Percentiles rank a stretch among this genome's conserved stretches.
Conservation (phyloP, 1,140 invertebrate genomes). For the Pseudomyrmex concolor region DNA sequence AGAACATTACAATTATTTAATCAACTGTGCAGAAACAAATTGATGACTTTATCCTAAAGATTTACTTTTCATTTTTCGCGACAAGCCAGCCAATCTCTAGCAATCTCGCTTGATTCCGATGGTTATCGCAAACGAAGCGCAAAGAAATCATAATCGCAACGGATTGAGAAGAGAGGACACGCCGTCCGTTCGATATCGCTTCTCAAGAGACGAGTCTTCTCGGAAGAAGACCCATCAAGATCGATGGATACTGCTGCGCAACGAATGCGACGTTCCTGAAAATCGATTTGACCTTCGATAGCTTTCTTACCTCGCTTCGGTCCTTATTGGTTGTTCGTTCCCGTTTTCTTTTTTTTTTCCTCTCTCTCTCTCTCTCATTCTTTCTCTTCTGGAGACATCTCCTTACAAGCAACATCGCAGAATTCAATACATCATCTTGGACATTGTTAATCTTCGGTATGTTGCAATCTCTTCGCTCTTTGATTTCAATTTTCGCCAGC, state of each 20-base stretch:
- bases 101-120: background rate
- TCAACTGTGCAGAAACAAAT: too few species aligned
- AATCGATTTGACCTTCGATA: slow-evolving; percentile 51
- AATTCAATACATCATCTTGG: background rate
- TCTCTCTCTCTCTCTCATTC: background rate
- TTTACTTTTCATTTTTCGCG: background rate
- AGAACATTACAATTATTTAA: too few species aligned
- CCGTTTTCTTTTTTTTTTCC: background rate
- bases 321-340: background rate
- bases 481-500: background rate
- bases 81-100: background rate
- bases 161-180: background rate
- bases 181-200: slow-evolving; percentile 4
- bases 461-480: slow-evolving; percentile 17
- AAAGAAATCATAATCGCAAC: slow-evolving; percentile 8
- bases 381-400: background rate
- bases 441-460: background rate
- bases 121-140: background rate
- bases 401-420: background rate
- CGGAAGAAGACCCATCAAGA: background rate
- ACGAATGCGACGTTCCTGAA: slow-evolving; percentile 36
- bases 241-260: slow-evolving; percentile 9
- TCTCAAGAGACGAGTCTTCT: background rate
- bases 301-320: background rate
- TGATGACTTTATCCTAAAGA: too few species aligned